Conservation (phyloP, 2,888 invertebrate genomes). For the Agonum fuliginosum region DNA sequence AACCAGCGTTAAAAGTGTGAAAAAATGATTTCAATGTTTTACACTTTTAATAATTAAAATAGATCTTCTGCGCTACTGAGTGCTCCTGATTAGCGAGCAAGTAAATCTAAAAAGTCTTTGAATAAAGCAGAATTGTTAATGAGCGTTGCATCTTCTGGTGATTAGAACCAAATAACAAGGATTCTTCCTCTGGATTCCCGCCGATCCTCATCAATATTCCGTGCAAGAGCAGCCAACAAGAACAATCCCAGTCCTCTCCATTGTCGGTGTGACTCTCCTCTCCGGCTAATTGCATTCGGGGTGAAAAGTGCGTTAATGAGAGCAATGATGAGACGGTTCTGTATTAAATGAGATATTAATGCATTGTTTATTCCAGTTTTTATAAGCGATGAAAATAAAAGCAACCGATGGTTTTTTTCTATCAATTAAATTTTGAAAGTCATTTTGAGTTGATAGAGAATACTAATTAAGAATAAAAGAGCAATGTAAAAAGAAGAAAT, state of each 20-base stretch:
- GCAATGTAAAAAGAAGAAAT: constrained; percentile 40
- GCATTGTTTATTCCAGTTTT: constrained; percentile 56
- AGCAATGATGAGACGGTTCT: constrained; percentile 54
- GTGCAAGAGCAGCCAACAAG: not conserved
- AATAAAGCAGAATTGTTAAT: constrained; percentile 23
- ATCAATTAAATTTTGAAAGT: constrained; percentile 58
- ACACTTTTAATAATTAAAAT: not conserved
- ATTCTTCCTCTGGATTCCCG: constrained; percentile 42
- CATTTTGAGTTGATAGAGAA: constrained; percentile 51
- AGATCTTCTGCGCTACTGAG: not conserved
- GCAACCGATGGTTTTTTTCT: constrained; percentile 45
- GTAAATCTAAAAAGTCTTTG: constrained; percentile 10
- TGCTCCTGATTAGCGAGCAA: constrained; percentile 5
- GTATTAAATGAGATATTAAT: constrained; percentile 56
- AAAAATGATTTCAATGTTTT: not conserved
- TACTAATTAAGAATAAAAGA: constrained; percentile 52
- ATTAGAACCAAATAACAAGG: constrained; percentile 35
- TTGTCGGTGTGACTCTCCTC: constrained; percentile 12
- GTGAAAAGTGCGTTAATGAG: constrained; percentile 56
- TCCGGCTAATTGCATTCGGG: constrained; percentile 50
- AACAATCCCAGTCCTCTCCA: constrained; percentile 1
- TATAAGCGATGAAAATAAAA: constrained; percentile 51
- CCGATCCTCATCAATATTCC: constrained; percentile 51
- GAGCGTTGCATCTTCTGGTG: constrained; percentile 22
- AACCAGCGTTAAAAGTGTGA: not conserved